Base-by-base conservation (phyloP, 2,888 invertebrate species). In the Ceriagrion tenellum region DNA sequence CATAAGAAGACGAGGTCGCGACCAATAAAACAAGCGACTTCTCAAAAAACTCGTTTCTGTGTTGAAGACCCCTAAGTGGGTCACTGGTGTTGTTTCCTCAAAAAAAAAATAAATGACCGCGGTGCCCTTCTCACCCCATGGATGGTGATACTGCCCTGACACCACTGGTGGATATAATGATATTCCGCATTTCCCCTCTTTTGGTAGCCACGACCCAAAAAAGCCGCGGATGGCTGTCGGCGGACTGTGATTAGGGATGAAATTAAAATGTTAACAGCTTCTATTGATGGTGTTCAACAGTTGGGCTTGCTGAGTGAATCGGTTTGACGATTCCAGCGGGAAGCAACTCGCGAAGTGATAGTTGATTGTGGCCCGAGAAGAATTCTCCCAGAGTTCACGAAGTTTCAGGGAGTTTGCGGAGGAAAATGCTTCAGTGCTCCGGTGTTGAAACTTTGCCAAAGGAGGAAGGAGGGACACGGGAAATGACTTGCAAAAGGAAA, bases 1-100 rank as follows among this genome's bases (percentile, higher is more conserved):
- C 26, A 16, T 55, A 55, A 55, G 89, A 47, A 88, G 69, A 69
- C 2, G 89, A 55, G 55, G 55, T 89, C 89, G 47, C 59, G n/a
- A n/a, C 40, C 63, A 69, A 74, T 47, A 55, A 93, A 69, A 35
- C 47, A 47, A 35, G 23, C 69, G 69, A 63, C 93, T 69, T 63
- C 63, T 93, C 69, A 47, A n/a, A 47, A n/a, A 74, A 93, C 69
- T 74, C 35, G 69, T 93, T 59, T 47, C 81, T 40, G 63, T 18
- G 26, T 59, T 69, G 93, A 69, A 69, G 26, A 23, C 13, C 63
- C n/a, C 35, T 8, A 93, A 47, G 59, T 74, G 55, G 69, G 93
- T 69, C 93, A 93, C 47, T 93, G 93, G 35, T 93, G 69, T 93
- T 63, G 55, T 81, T 35, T 35, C 81, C 81, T 81, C 81, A 81